A percentile compares a stretch with the other conserved stretches of the same genome.
These are phyloP conservation scores for Sandelia bainsii DNA, from an alignment of 2,797 vertebrate species.

Conservation along the genomic window DNA sequence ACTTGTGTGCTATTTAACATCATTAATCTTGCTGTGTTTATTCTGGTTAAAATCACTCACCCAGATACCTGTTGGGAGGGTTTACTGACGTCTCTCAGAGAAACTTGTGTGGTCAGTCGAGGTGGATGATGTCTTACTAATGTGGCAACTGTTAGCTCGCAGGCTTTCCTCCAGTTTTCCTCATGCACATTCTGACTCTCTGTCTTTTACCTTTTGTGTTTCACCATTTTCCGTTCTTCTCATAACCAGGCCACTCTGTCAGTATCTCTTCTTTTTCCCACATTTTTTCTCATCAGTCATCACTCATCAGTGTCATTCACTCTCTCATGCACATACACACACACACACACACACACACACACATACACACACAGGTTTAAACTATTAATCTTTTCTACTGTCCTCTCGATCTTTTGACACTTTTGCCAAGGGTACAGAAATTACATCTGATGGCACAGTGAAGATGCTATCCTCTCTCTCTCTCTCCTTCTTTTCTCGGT, in stretches of 20 bases:
- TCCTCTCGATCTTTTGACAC: conserved; percentile 45
- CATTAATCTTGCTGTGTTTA: conserved; percentile 83
- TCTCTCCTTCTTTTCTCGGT: not conserved
- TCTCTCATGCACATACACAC: conserved; percentile 14
- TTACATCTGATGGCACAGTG: conserved; percentile 42
- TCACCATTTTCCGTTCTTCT: conserved; percentile 7
- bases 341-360: conserved; percentile 16
- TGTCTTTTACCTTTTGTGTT: conserved; percentile 12
- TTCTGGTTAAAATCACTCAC: conserved; percentile 78
- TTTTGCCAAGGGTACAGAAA: conserved; percentile 48
- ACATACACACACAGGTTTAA: conserved; percentile 31
- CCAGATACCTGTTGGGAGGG: conserved; percentile 74
- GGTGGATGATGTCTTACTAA: conserved; percentile 49
- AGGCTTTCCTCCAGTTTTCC: conserved; percentile 39
- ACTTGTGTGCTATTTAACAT: conserved; percentile 67
- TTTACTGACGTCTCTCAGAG: conserved; percentile 73
- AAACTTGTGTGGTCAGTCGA: conserved; percentile 51
- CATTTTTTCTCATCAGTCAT: conserved; percentile 9
- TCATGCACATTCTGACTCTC: conserved; percentile 7
- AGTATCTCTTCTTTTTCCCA: not conserved
- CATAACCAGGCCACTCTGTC: conserved; percentile 15
- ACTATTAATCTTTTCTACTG: conserved; percentile 43
- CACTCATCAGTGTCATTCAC: conserved; percentile 29
- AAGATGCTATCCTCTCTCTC: conserved; percentile 31
- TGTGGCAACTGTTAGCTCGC: conserved; percentile 46